Base-by-base conservation (phyloP, 2,888 invertebrate species). In the Stenotaenia linearis region DNA sequence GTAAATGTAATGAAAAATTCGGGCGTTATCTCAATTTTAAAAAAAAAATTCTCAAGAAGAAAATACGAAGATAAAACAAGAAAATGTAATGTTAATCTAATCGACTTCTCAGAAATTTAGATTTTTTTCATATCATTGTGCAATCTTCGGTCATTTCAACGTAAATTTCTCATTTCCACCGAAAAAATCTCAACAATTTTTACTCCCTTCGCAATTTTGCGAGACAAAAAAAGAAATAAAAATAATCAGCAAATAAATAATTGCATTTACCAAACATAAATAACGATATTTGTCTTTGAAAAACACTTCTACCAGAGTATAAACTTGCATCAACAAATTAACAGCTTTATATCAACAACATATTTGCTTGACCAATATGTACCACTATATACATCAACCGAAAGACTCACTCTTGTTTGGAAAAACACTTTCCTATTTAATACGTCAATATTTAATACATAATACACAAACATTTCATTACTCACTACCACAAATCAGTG, bases 351-450 rank as follows among this genome's bases (percentile, higher is more conserved):
- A 61, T 61, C 23, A 61, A 61, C 61, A 61, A 61, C 6, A 61
- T 61, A 61, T 61, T 61, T 61, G 61, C 61, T 61, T 61, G 61
- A 61, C 61, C 61, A 61, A 61, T 25, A 61, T 61, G 61, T 61
- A 61, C 61, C 61, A 61, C 61, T 61, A 61, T 61, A 61, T 61
- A 61, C 61, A 61, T 61, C 61, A 61, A 25, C 45, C 45, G 1
- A 45, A 15, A 45, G 45, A 45, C 45, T 45, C 7, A 23, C 61
- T 25, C 61, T 61, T 61, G 61, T 61, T 61, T 61, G 61, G 61
- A 61, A 61, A 61, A 61, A 61, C 61, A 61, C 61, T 61, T 61
- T 61, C 2, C 61, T 61, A 61, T 61, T 61, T 61, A 61, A 61
- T 61, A 61, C 61, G 61, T 61, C 61, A 61, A 61, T 61, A 61